Base-by-base conservation (phyloP, 2,888 invertebrate species). In the Apamea anceps region DNA sequence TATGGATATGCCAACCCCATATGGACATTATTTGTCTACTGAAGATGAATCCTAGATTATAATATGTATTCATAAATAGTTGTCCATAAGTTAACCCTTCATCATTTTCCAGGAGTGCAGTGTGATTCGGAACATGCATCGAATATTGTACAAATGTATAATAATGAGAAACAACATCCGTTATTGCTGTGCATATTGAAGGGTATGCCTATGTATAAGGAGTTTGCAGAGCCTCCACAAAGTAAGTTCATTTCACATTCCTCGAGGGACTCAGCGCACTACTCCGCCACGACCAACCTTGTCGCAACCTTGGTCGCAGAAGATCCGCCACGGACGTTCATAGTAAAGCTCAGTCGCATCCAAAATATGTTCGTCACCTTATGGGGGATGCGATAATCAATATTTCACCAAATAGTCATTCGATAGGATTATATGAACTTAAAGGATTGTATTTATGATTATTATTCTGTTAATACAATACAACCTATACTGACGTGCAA, bases 121-220 rank as follows among this genome's bases (percentile, higher is more conserved):
- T 96, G 96, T 90, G 96, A 96, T 85, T 95, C 96, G 0, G 92
- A 93, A 37, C 91, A 94, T 85, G 95, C 94, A 7, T 86, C 86
- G 1, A 93, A 91, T 32, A 92, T 96, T 72, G 78, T 94, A 0
- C 89, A 95, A 42, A 93, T 93, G 92, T 97, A 96, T 81, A 93
- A 89, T 32, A 87, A 77, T 60, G 91, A 93, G 7, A 87, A 90
- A 13, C 81, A 92, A 6, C 65, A 86, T 0, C 94, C 97, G 0
- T 82, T 97, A n/a, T 80, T 97, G 72, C 79, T 94, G 0, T 96
- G 96, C 82, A 94, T 96, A 71, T 85, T 96, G 2, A 94, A 95
- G 82, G 91, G 92, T 84, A 83, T 93, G 70, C 91, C 93, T 6
- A 85, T 95, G 82, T 92, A 92, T 78, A 80, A 86, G 15, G 89